Conservation (phyloP, 2,113 vertebrate genomes). For the Origma solitaria region DNA sequence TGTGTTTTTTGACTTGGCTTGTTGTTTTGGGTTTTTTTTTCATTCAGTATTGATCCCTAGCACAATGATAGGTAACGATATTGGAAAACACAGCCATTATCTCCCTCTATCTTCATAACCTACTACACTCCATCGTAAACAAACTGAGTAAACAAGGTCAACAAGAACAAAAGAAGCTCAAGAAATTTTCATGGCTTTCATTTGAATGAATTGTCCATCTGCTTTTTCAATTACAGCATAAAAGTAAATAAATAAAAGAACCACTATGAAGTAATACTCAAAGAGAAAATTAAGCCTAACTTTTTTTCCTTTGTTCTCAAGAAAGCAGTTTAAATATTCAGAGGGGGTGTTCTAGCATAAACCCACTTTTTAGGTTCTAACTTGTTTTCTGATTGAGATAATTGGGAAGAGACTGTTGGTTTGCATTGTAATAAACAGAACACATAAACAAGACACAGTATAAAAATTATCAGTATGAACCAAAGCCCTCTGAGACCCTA, state of each 20-base stretch:
- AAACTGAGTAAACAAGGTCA: slow-evolving; percentile 55
- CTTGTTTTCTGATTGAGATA: background rate
- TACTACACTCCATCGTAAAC: slow-evolving; percentile 24
- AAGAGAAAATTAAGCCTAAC: background rate
- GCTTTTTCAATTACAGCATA: slow-evolving; percentile 19
- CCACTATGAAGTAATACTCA: background rate
- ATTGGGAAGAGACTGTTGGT: background rate
- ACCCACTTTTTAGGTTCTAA: background rate
- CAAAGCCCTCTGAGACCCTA: background rate
- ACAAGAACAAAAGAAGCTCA: slow-evolving; percentile 2
- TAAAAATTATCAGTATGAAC: background rate
- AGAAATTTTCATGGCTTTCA: background rate
- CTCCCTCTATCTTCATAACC: background rate
- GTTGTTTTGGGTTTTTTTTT: background rate
- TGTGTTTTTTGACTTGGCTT: background rate
- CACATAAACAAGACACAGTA: background rate
- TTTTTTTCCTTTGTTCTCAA: background rate
- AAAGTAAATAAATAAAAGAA: background rate
- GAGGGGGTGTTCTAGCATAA: background rate
- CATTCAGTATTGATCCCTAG: slow-evolving; percentile 44
- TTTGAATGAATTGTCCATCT: background rate
- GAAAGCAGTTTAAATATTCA: background rate
- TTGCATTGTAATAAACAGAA: background rate
- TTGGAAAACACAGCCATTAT: slow-evolving; percentile 55
- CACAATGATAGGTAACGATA: background rate